Conservation (phyloP, 1,140 invertebrate species). For the Ruditapes philippinarum region DNA sequence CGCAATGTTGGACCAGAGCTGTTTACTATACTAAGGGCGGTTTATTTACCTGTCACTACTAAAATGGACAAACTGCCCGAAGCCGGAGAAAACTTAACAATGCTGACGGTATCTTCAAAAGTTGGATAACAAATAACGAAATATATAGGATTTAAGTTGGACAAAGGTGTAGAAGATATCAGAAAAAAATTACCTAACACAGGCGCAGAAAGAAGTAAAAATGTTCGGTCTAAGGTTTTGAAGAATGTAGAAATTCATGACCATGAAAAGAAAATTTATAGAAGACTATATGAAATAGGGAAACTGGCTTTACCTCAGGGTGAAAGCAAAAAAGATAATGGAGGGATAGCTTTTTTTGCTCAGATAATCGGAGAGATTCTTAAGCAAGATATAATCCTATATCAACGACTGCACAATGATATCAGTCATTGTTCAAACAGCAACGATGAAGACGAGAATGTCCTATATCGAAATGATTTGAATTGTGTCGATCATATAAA, state of each 20-base stretch:
- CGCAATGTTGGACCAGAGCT: not conserved
- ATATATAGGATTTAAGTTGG: not conserved
- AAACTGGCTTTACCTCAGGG: not conserved
- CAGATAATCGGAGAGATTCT: not conserved
- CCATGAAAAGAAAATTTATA: not conserved
- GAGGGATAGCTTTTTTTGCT: not conserved
- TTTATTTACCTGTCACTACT: not conserved
- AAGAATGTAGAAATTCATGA: not conserved
- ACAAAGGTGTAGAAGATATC: not conserved
- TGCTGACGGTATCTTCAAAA: conserved; percentile 11
- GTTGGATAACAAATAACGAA: not conserved
- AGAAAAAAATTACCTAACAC: too few relatives aligned
- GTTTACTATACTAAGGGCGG: not conserved
- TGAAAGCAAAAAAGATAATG: not conserved
- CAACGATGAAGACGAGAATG: too few relatives aligned
- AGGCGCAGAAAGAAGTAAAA: not conserved
- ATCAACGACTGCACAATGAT: not conserved
- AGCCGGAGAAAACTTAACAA: not conserved
- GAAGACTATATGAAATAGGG: not conserved
- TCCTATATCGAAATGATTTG: too few relatives aligned
- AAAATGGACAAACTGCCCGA: not conserved
- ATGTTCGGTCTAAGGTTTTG: not conserved
- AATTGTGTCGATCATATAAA: too few relatives aligned
- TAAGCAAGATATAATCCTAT: not conserved
- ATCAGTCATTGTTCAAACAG: too few relatives aligned